Evolutionary conservation across 2,113 vertebrate genomes (phyloP).

Genomic region (Solea senegalensis): DNA sequence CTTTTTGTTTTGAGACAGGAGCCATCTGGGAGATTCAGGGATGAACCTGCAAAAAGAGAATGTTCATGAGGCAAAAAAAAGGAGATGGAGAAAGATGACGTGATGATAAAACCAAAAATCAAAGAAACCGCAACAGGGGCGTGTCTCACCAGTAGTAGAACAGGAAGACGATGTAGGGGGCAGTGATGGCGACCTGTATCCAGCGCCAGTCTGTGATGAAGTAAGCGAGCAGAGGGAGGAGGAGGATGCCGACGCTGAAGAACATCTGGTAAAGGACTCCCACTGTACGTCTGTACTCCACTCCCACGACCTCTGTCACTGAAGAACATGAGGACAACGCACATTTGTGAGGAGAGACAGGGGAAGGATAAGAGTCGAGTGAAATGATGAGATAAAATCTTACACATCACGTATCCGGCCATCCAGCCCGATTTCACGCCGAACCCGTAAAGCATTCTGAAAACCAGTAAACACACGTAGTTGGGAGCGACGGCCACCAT

Average conservation of each 20-base stretch:
- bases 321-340: neutral
- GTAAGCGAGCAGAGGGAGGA: conserved; percentile 94
- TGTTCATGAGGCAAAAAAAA: neutral
- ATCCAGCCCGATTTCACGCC: conserved; percentile 96
- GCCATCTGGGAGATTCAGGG: conserved; percentile 97
- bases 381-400: conserved; percentile 49
- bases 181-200: conserved; percentile 89
- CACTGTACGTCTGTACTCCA: conserved; percentile 88
- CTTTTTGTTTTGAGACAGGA: conserved; percentile 88
- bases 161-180: conserved; percentile 92
- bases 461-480: conserved; percentile 86
- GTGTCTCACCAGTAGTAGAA: conserved; percentile 91
- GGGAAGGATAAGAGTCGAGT: neutral
- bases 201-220: conserved; percentile 90
- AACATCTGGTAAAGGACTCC: conserved; percentile 93
- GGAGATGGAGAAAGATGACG: neutral
- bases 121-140: neutral
- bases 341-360: neutral
- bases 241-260: conserved; percentile 91
- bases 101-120: neutral
- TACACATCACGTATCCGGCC: conserved; percentile 91
- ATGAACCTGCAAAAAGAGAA: conserved; percentile 83
- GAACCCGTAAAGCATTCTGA: conserved; percentile 90
- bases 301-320: conserved; percentile 96
- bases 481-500: conserved; percentile 89